These are phyloP conservation scores for Lichenostomus cassidix DNA, from an alignment of 2,113 vertebrate species.

Conservation along the genomic window DNA sequence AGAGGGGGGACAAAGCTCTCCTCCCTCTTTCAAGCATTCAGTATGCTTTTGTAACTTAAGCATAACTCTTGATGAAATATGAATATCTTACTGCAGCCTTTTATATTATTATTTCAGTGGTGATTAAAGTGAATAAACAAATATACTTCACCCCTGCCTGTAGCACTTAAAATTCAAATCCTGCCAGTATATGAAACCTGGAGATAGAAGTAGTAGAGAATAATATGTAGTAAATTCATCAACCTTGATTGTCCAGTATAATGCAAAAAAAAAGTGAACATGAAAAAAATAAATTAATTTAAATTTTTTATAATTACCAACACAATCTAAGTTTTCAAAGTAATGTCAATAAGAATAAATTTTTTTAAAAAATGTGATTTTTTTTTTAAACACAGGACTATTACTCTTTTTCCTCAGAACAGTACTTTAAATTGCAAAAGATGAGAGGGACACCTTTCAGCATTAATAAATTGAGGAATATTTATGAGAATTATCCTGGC, in stretches of 20 bases:
- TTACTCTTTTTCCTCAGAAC: not conserved
- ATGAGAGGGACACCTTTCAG: conserved; percentile 42
- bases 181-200: not conserved
- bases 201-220: not conserved
- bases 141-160: not conserved
- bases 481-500: conserved; percentile 56
- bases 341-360: not conserved
- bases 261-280: not conserved
- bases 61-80: not conserved
- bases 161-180: not conserved
- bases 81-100: not conserved
- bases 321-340: not conserved
- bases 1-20: not conserved
- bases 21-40: not conserved
- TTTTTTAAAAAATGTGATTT: not conserved
- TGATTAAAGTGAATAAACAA: conserved; percentile 22
- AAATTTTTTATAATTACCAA: not conserved
- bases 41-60: not conserved
- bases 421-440: conserved; percentile 30
- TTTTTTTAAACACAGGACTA: not conserved
- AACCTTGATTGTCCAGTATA: not conserved
- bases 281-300: not conserved
- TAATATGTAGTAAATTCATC: not conserved
- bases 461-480: conserved; percentile 62
- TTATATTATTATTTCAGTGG: not conserved